Evolutionary conservation across 2,797 vertebrate genomes (phyloP).

Genomic region (Xenopus petersii): DNA sequence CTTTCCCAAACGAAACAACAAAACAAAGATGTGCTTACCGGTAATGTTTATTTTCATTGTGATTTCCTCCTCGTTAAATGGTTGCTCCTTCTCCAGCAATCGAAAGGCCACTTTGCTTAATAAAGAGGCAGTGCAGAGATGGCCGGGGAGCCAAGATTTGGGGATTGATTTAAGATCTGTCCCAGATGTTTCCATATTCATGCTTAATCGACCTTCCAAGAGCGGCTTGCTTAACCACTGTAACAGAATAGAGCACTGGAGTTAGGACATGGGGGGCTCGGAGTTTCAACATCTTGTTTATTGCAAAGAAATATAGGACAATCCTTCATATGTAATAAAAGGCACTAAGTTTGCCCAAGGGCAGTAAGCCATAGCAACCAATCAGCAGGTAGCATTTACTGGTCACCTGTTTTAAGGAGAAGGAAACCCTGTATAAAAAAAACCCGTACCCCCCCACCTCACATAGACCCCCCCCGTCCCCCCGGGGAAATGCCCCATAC

Average conservation of each 20-base stretch:
- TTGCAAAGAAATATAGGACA: background rate
- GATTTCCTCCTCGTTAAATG: conserved; percentile 57
- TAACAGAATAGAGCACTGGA: conserved; percentile 15
- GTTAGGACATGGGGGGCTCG: no score
- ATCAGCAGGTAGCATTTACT: no score
- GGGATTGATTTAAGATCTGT: conserved; percentile 64
- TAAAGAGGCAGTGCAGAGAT: conserved; percentile 81
- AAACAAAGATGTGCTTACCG: conserved; percentile 66
- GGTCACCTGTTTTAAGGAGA: no score
- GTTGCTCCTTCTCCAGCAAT: conserved; percentile 54
- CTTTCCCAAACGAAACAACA: background rate
- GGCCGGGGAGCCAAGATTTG: conserved; percentile 74
- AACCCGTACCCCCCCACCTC: no score
- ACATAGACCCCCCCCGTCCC: no score
- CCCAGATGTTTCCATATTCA: conserved; percentile 70
- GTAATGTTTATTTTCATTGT: conserved; percentile 66
- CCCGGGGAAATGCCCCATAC: no score
- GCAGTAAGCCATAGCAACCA: no score
- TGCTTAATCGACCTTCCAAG: conserved; percentile 74
- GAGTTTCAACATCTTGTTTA: background rate
- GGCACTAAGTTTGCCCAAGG: no score
- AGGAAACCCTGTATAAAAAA: no score
- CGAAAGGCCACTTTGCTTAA: conserved; percentile 73
- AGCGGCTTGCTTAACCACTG: conserved; percentile 89
- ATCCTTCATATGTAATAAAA: no score